These are phyloP conservation scores for Arion vulgaris DNA, from an alignment of 1,140 invertebrate genomes.

Conservation along the genomic window DNA sequence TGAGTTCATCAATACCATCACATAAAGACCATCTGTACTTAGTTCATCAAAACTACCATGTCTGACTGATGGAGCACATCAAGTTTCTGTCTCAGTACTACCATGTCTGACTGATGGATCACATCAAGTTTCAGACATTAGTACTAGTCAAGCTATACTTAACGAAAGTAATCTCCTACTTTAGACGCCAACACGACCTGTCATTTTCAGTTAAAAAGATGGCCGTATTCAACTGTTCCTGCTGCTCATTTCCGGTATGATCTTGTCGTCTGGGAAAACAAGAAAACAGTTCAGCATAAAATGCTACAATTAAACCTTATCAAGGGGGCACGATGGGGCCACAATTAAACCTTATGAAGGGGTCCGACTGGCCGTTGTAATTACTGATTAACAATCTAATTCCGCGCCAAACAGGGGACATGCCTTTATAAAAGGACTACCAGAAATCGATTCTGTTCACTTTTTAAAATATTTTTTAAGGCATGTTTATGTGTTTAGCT, in stretches of 20 bases:
- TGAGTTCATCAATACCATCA: no score
- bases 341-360: background rate
- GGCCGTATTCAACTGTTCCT: background rate
- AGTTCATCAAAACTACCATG: no score
- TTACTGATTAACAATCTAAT: background rate
- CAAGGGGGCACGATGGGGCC: background rate
- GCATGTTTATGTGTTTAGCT: background rate
- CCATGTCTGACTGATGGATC: no score
- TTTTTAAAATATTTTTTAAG: no score
- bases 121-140: no score
- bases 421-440: background rate
- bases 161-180: no score
- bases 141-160: no score
- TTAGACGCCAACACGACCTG: no score
- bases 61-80: no score
- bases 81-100: no score
- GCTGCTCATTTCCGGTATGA: background rate
- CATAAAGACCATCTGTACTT: no score
- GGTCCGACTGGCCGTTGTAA: background rate
- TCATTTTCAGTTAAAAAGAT: background rate
- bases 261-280: background rate
- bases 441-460: background rate
- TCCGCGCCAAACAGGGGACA: background rate
- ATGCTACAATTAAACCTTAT: background rate
- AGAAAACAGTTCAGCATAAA: background rate